Conservation (phyloP, 2,888 invertebrate species). For the Chaitophorus viminalis region DNA sequence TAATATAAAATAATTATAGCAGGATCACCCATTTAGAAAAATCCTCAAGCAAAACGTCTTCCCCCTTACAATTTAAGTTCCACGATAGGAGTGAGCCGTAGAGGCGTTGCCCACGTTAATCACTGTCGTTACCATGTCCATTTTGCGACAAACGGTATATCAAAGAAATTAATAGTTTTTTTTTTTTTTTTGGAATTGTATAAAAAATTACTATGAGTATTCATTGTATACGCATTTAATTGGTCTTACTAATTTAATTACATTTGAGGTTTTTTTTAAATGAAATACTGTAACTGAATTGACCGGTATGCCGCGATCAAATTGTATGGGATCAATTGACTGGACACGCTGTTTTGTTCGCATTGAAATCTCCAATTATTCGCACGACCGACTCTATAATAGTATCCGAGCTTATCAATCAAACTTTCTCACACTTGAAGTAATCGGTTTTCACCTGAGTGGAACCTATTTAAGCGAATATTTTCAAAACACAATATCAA, state of each 20-base stretch:
- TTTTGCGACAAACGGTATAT: no score
- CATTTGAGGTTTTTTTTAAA: not conserved
- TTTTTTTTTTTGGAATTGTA: not conserved
- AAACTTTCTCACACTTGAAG: constrained; percentile 36
- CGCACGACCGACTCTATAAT: constrained; percentile 23
- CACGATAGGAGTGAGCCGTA: no score
- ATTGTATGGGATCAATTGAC: constrained; percentile 40
- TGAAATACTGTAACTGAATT: not conserved
- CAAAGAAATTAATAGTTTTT: no score
- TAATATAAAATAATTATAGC: no score
- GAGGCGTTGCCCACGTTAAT: no score
- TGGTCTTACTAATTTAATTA: constrained; percentile 6
- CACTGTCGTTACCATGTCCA: no score
- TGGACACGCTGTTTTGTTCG: constrained; percentile 23
- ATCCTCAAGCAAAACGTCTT: no score
- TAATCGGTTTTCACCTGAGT: constrained; percentile 47
- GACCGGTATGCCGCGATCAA: not conserved
- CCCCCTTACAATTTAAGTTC: no score
- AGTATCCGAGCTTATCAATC: constrained; percentile 40
- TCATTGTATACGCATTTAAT: not conserved
- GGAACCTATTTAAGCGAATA: constrained; percentile 40
- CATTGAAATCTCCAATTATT: constrained; percentile 54
- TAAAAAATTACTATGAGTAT: not conserved
- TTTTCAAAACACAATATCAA: constrained; percentile 38
- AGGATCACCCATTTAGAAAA: no score